phyloP scores from a whole-genome alignment of 2,113 vertebrate species.

The Menura novaehollandiae region DNA sequence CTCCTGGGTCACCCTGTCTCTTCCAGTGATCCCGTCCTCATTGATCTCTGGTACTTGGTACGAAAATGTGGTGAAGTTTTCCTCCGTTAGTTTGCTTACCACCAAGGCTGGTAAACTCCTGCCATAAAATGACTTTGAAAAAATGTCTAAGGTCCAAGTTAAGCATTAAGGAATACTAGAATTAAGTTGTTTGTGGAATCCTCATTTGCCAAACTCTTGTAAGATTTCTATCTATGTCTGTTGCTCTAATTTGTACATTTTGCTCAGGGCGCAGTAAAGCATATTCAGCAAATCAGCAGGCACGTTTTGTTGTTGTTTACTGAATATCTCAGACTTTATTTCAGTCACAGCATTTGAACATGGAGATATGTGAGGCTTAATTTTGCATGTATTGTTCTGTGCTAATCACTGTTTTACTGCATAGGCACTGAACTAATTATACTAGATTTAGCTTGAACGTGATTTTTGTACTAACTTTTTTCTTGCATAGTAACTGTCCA shows the following conservation, averaged over 20 bases:
- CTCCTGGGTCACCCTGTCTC: neutral
- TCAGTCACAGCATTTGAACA: neutral
- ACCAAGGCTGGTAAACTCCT: neutral
- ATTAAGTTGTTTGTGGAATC: neutral
- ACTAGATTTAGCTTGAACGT: neutral
- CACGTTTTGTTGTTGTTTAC: neutral
- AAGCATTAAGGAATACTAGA: neutral
- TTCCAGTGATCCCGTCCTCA: neutral
- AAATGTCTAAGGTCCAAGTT: neutral
- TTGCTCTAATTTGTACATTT: neutral
- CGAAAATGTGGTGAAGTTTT: neutral
- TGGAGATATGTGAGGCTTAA: neutral
- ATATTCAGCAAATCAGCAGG: neutral
- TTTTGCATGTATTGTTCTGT: neutral
- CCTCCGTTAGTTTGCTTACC: neutral
- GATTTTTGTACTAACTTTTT: neutral
- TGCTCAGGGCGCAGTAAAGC: rapidly evolving
- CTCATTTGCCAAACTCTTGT: neutral
- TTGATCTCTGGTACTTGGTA: neutral
- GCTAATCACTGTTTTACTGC: neutral
- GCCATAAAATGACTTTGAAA: neutral
- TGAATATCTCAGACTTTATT: neutral
- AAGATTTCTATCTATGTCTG: neutral
- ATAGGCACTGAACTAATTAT: neutral
- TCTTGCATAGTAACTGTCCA: neutral